phyloP scores from a whole-genome alignment of 2,797 vertebrate genomes.

The Lepus townsendii region DNA sequence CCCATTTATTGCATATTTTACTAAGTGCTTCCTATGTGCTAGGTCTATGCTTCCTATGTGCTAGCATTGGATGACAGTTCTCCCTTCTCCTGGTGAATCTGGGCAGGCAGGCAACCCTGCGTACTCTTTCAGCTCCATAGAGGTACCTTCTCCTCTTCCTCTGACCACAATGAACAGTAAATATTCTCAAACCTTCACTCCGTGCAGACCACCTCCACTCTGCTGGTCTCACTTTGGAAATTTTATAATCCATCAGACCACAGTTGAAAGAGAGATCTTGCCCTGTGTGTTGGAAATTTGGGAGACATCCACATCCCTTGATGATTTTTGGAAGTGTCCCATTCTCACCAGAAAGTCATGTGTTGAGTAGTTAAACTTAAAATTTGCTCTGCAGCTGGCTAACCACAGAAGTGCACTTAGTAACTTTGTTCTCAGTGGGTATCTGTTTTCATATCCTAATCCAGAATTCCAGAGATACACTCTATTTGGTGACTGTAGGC shows the following conservation, averaged over 20 bases:
- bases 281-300: background rate
- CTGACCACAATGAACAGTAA: background rate
- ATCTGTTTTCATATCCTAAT: background rate
- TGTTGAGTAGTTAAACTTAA: background rate
- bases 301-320: background rate
- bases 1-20: background rate
- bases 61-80: background rate
- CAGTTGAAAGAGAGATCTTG: background rate
- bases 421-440: background rate
- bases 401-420: background rate
- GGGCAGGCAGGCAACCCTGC: background rate
- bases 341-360: background rate
- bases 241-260: background rate
- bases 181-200: background rate
- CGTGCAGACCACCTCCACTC: background rate
- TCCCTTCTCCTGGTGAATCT: background rate
- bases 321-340: background rate
- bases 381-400: background rate
- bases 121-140: background rate
- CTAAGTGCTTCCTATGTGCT: background rate
- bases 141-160: background rate
- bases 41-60: background rate
- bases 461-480: background rate
- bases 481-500: background rate
- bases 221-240: background rate